These are phyloP conservation scores for Clarias macrocephalus DNA, from an alignment of 2,113 vertebrate species.

Conservation along the genomic window DNA sequence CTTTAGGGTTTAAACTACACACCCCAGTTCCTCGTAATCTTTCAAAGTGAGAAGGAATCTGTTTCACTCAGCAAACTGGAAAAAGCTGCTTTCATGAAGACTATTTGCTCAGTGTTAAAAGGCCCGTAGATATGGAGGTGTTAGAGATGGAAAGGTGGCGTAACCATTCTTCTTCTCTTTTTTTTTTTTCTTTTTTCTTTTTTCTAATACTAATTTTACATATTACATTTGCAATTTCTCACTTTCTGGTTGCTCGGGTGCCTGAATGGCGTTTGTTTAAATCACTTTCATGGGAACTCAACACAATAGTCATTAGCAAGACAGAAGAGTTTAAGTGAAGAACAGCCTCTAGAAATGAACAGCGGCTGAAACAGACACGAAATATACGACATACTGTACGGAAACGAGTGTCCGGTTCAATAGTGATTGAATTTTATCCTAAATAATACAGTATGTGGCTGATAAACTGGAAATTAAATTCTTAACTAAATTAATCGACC, in stretches of 20 bases:
- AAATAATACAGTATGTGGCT: neutral
- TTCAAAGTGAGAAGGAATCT: slow-evolving; percentile 55
- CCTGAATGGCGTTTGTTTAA: slow-evolving; percentile 35
- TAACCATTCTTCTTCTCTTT: neutral
- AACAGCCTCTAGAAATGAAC: neutral
- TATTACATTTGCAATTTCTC: neutral
- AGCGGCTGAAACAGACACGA: neutral
- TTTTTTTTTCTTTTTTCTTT: no score
- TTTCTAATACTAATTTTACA: neutral
- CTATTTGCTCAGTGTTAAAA: slow-evolving; percentile 53
- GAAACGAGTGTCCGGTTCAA: no score
- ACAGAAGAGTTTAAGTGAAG: slow-evolving; percentile 17
- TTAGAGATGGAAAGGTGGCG: neutral
- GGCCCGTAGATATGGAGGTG: neutral
- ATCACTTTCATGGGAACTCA: slow-evolving; percentile 30
- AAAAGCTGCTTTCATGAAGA: slow-evolving; percentile 59
- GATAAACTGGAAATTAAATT: neutral
- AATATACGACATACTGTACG: neutral
- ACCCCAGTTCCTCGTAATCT: slow-evolving; percentile 49
- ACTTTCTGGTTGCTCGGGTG: neutral
- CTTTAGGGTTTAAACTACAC: slow-evolving; percentile 38
- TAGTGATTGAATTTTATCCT: neutral
- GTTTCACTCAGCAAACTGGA: slow-evolving; percentile 52
- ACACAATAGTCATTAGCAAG: slow-evolving; percentile 30
- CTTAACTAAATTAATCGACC: neutral